phyloP scores from a whole-genome alignment of 2,113 vertebrate genomes.

The Rhea americana region DNA sequence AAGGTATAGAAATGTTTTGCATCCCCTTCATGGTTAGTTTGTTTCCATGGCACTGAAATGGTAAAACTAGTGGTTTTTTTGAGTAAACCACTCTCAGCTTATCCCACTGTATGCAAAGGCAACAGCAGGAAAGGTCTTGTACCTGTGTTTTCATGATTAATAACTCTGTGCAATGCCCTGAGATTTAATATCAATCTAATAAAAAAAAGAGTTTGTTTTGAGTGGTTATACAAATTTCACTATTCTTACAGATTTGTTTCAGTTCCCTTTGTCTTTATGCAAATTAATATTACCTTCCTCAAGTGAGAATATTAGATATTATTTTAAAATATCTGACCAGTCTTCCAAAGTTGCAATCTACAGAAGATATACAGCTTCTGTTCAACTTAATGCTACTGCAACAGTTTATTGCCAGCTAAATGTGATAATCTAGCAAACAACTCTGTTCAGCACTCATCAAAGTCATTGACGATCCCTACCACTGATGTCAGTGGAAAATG shows the following conservation, averaged over 20 bases:
- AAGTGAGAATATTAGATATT: neutral
- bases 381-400: neutral
- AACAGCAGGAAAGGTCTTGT: neutral
- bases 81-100: neutral
- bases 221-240: neutral
- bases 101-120: neutral
- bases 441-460: neutral
- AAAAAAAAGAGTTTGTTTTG: rapidly evolving
- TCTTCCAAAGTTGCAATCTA: neutral
- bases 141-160: neutral
- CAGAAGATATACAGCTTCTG: neutral
- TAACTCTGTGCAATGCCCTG: neutral
- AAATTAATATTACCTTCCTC: neutral
- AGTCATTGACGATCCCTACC: neutral
- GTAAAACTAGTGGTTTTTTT: neutral
- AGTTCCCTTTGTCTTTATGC: neutral
- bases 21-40: neutral
- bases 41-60: neutral
- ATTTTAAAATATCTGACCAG: neutral
- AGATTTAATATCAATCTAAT: neutral
- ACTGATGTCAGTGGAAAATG: neutral
- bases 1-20: neutral
- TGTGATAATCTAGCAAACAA: neutral
- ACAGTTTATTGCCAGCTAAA: neutral
- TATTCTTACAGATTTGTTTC: neutral